Conservation (phyloP, 2,888 invertebrate genomes). For the Cryptus viduatorius region DNA sequence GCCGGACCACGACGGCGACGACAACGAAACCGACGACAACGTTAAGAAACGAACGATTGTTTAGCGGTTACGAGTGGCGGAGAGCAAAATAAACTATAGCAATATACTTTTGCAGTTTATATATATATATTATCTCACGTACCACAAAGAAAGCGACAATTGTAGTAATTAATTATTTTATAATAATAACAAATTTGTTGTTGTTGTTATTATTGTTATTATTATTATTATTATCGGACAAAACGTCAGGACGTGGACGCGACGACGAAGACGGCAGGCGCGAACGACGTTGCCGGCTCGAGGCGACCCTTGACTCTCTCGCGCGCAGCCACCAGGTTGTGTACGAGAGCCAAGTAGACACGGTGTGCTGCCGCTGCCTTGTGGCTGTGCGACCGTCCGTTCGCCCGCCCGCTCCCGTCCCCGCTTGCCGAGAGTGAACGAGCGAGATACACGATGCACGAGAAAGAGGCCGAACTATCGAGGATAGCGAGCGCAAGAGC, state of each 20-base stretch:
- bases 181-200: neutral
- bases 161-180: neutral
- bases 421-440: constrained; percentile 67
- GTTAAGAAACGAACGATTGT: constrained; percentile 17
- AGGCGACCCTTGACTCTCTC: constrained; percentile 68
- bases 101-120: neutral
- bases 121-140: neutral
- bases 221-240: neutral
- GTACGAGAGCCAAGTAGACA: constrained; percentile 62
- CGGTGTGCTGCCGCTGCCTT: constrained; percentile 52
- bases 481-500: constrained; percentile 39
- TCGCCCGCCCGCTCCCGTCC: constrained; percentile 60
- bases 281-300: constrained; percentile 70
- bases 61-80: constrained; percentile 4
- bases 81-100: neutral
- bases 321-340: constrained; percentile 69
- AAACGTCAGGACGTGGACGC: constrained; percentile 60
- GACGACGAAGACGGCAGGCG: constrained; percentile 64
- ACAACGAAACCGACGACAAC: neutral
- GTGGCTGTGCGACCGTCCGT: constrained; percentile 69
- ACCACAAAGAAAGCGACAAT: neutral
- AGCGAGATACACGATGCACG: constrained; percentile 16
- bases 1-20: constrained; percentile 13
- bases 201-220: neutral
- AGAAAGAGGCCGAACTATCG: constrained; percentile 35